phyloP scores from a whole-genome alignment of 2,113 vertebrate genomes.

The Pollachius pollachius region DNA sequence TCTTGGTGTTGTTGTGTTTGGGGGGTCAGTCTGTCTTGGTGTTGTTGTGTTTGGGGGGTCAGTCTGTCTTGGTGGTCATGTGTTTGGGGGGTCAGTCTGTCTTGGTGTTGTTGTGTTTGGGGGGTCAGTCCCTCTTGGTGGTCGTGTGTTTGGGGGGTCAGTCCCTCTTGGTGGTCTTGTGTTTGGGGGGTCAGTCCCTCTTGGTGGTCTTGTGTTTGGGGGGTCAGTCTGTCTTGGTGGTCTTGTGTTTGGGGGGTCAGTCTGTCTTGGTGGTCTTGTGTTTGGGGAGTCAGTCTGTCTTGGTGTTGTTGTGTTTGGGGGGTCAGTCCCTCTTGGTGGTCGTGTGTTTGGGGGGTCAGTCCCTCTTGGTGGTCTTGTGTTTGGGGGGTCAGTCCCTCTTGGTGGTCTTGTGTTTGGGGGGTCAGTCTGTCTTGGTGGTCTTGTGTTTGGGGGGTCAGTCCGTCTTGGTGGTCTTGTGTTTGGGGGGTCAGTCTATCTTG shows the following conservation, averaged over 20 bases:
- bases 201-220: constrained; percentile 86
- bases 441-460: constrained; percentile 66
- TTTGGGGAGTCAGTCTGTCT: constrained; percentile 43
- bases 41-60: constrained; percentile 28
- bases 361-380: too few relatives aligned
- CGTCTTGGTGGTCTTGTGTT: constrained; percentile 82
- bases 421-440: too few relatives aligned
- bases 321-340: constrained; percentile 82
- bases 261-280: constrained; percentile 86
- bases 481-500: constrained; percentile 32
- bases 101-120: too few relatives aligned
- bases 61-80: constrained; percentile 86
- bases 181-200: constrained; percentile 71
- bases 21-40: too few relatives aligned
- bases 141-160: constrained; percentile 77
- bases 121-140: constrained; percentile 81
- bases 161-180: too few relatives aligned
- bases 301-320: too few relatives aligned
- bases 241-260: constrained; percentile 51
- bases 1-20: constrained; percentile 85
- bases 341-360: constrained; percentile 75
- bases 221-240: too few relatives aligned
- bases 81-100: constrained; percentile 62
- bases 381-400: constrained; percentile 78
- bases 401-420: constrained; percentile 80